A percentile compares a stretch with the other conserved stretches of the same genome.
Conservation (phyloP, 2,113 vertebrate genomes). For the Tautogolabrus adspersus region DNA sequence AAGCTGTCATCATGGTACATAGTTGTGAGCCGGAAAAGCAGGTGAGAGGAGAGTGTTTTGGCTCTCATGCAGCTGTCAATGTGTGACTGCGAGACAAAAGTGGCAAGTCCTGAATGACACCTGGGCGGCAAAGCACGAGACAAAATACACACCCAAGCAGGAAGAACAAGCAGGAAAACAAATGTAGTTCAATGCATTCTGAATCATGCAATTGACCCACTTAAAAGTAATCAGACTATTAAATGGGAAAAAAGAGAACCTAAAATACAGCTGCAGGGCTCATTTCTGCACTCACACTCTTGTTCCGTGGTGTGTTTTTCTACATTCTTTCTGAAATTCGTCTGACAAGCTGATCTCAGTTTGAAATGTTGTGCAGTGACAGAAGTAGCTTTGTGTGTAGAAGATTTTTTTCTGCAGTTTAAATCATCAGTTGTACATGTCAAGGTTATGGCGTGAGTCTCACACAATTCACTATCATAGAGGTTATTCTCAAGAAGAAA, state of each 20-base stretch:
- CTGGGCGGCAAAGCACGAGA: background rate
- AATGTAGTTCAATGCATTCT: background rate
- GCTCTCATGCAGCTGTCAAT: slow-evolving; percentile 25
- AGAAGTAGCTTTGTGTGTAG: slow-evolving; percentile 15
- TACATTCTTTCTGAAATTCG: slow-evolving; percentile 26
- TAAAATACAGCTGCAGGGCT: background rate
- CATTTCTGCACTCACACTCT: slow-evolving; percentile 1
- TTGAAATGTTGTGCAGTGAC: slow-evolving; percentile 8
- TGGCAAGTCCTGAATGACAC: slow-evolving; percentile 14
- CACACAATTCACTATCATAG: background rate
- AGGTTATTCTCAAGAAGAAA: background rate
- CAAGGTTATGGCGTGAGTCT: background rate
- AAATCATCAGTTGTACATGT: background rate
- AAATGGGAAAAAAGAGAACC: background rate
- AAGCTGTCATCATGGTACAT: slow-evolving; percentile 41
- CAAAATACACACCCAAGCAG: slow-evolving; percentile 4
- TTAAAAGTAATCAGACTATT: background rate
- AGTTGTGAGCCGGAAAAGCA: slow-evolving; percentile 50
- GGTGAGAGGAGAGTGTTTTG: slow-evolving; percentile 42
- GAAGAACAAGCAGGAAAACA: background rate
- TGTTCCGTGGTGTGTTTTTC: slow-evolving; percentile 7
- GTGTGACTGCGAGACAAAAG: slow-evolving; percentile 1
- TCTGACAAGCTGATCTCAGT: background rate
- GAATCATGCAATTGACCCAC: background rate
- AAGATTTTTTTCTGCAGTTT: slow-evolving; percentile 1